Evolutionary conservation across 53 echinoderm and acorn worm genomes (phyloP), one percentile per base, ranked within the genome.

Genomic region (Hippasteria phrygiana): DNA sequence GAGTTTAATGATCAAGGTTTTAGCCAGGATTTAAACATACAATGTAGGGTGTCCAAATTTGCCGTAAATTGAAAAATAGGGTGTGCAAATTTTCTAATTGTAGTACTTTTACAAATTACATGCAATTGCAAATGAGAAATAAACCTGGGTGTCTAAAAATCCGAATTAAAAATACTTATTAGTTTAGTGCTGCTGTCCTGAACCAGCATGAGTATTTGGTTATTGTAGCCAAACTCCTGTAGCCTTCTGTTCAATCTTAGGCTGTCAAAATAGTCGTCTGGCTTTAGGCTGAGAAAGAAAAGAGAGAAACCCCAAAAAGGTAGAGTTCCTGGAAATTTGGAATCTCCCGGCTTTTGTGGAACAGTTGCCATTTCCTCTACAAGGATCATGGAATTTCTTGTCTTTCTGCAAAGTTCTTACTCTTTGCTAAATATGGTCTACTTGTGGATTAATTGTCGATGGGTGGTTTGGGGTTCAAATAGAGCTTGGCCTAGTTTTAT

Each of bases 401-500:
- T 47, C 29, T 75, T 47, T 33, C 54, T 16, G 22, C 33, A 6
- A 8, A 4, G 29, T 12, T 33, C 35, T 6, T 4, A 27, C 28
- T 32, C 31, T 54, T 76, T 32, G 31, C n/a, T n/a, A n/a, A n/a
- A n/a, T n/a, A n/a, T n/a, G n/a, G n/a, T n/a, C n/a, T n/a, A n/a
- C n/a, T n/a, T n/a, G n/a, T n/a, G n/a, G n/a, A n/a, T n/a, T 76
- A 8, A 59, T 59, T 59, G 59, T 3, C 54, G 1, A 8, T 24
- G 2, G 33, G 3, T 32, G 53, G 76, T 14, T 31, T 4, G 13
- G 53, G 51, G 76, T 34, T 76, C 50, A 26, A 74, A 74, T 14
- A 43, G 74, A 43, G 74, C 43, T 29, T 48, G 75, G 46, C 29
- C 29, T n/a, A 53, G 76, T 76, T 74, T 32, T 45, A 76, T 50